These are phyloP conservation scores for Ferrisia virgata DNA, from an alignment of 2,888 invertebrate species.

Conservation along the genomic window DNA sequence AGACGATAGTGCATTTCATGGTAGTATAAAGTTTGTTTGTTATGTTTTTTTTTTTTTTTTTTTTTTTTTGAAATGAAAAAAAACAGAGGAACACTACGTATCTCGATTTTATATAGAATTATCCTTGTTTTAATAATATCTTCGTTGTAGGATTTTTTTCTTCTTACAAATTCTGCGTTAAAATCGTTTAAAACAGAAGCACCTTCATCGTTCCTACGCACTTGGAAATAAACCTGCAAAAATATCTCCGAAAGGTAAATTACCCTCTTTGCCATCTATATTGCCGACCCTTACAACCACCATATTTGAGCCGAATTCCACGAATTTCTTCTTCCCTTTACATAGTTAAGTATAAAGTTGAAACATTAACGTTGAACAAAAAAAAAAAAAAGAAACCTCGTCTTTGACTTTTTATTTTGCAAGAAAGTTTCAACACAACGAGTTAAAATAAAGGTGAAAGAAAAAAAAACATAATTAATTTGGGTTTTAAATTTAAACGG, in stretches of 20 bases:
- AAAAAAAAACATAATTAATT: slow-evolving; percentile 25
- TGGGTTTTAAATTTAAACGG: slow-evolving; percentile 28
- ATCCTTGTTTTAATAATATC: too few relatives aligned
- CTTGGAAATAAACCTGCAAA: background rate
- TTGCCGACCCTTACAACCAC: background rate
- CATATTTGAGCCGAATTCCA: background rate
- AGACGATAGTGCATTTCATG: background rate
- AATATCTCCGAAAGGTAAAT: background rate
- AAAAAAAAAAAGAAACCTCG: too few relatives aligned
- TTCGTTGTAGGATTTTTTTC: too few relatives aligned
- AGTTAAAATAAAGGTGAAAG: slow-evolving; percentile 1
- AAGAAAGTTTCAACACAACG: slow-evolving; percentile 2
- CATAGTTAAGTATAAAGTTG: background rate
- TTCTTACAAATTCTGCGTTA: too few relatives aligned
- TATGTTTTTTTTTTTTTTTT: background rate
- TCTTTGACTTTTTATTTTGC: background rate
- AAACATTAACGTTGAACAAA: background rate
- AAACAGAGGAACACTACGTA: too few relatives aligned
- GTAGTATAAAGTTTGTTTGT: background rate
- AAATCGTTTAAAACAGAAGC: too few relatives aligned
- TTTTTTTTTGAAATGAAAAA: background rate
- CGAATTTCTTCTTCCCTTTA: background rate
- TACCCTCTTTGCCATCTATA: background rate
- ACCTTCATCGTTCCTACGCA: background rate
- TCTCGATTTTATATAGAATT: too few relatives aligned